These are phyloP conservation scores for Scomber colias DNA, from an alignment of 2,113 vertebrate species.

Conservation along the genomic window DNA sequence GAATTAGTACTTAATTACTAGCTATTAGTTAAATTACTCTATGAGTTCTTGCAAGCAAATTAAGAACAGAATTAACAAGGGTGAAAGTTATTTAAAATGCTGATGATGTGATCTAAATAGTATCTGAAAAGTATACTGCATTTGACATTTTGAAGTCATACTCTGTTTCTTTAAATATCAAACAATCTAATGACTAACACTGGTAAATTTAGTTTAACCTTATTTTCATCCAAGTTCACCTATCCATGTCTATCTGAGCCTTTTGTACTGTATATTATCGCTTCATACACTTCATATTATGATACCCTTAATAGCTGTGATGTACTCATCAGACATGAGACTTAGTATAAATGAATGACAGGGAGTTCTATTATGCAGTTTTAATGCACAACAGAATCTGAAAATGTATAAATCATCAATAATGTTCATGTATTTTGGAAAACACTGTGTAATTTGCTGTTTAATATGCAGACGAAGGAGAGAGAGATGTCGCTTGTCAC, in stretches of 20 bases:
- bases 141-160: not conserved
- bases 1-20: not conserved
- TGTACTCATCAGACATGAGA: not conserved
- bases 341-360: slow-evolving; percentile 24
- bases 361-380: not conserved
- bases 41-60: not conserved
- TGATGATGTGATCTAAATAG: not conserved
- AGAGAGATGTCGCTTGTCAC: not conserved
- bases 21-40: not conserved
- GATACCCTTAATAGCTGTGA: not conserved
- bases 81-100: not conserved
- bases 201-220: not conserved
- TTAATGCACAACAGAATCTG: not conserved
- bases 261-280: not conserved
- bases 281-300: not conserved
- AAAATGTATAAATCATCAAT: not conserved
- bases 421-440: not conserved
- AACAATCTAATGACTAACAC: not conserved
- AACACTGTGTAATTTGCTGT: not conserved
- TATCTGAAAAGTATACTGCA: not conserved
- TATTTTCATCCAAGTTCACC: not conserved
- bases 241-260: not conserved
- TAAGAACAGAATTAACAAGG: not conserved
- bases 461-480: not conserved
- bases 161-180: slow-evolving; percentile 2